Conservation (phyloP, 2,888 invertebrate species). For the Athrips mouffetella region DNA sequence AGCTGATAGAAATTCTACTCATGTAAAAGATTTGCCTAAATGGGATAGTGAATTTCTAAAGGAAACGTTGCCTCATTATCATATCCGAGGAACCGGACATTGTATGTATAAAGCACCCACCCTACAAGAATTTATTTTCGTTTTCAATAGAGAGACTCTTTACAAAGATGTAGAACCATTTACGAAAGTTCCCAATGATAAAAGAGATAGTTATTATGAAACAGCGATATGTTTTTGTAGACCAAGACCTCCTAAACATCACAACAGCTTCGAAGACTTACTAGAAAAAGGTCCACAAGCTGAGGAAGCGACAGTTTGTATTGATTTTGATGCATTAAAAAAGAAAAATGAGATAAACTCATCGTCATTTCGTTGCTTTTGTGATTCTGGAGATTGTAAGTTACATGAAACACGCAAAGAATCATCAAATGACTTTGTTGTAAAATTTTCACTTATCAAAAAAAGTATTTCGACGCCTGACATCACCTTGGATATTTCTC, state of each 20-base stretch:
- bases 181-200: constrained; percentile 48
- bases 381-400: constrained; percentile 57
- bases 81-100: constrained; percentile 70
- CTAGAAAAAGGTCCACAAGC: constrained; percentile 44
- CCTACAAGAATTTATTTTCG: constrained; percentile 63
- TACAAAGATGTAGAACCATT: constrained; percentile 54
- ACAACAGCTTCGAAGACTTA: constrained; percentile 68
- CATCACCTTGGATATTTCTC: constrained; percentile 55
- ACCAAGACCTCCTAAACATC: constrained; percentile 58
- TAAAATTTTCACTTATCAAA: constrained; percentile 68
- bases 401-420: constrained; percentile 57
- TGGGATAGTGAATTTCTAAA: constrained; percentile 58
- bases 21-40: constrained; percentile 49
- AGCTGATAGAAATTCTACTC: constrained; percentile 58
- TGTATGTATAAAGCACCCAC: constrained; percentile 68
- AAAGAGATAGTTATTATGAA: constrained; percentile 64
- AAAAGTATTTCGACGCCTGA: constrained; percentile 71
- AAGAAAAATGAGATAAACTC: constrained; percentile 47
- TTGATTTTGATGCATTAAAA: constrained; percentile 50
- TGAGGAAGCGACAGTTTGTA: constrained; percentile 48
- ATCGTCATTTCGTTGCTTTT: constrained; percentile 68
- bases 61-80: constrained; percentile 66
- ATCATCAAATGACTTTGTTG: constrained; percentile 46
- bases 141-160: constrained; percentile 69
- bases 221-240: constrained; percentile 73